Conservation (phyloP, 30 jellyfish, hydroid and myxozoan genomes). For the Phacellophora camtschatica region DNA sequence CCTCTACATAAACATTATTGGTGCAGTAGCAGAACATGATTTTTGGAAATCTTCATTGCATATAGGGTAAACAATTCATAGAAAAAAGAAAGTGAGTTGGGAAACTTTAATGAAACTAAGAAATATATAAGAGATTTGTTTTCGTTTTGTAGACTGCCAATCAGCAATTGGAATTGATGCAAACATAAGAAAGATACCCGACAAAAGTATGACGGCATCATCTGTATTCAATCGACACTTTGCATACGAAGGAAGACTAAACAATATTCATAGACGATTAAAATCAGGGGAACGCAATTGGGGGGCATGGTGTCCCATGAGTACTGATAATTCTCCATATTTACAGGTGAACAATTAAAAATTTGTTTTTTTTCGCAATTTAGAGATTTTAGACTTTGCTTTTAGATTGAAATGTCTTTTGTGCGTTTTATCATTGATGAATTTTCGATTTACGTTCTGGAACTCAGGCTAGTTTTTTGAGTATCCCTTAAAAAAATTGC, state of each 20-base stretch:
- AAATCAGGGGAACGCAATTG: slow-evolving; percentile 54
- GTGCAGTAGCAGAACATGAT: no score
- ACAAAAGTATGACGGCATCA: slow-evolving; percentile 85
- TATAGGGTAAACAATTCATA: no score
- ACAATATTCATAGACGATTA: slow-evolving; percentile 31
- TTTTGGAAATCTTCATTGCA: no score
- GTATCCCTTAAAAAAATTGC: no score
- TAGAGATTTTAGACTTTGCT: no score
- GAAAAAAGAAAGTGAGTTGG: no score
- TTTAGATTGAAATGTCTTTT: no score
- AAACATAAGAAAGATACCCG: slow-evolving; percentile 54
- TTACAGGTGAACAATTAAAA: slow-evolving; percentile 89
- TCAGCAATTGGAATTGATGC: slow-evolving; percentile 78
- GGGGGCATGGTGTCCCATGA: slow-evolving; percentile 99
- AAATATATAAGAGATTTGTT: no score
- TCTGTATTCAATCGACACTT: slow-evolving; percentile 58
- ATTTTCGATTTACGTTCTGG: neutral
- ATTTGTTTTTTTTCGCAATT: no score
- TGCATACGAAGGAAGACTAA: slow-evolving; percentile 88
- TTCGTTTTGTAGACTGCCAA: slow-evolving; percentile 51
- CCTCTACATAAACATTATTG: no score
- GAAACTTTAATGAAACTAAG: no score
- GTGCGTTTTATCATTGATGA: no score
- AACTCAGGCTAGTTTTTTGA: neutral
- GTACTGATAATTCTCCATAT: slow-evolving; percentile 72